phyloP scores from a whole-genome alignment of 2,888 invertebrate genomes.

The Phortica okadai region DNA sequence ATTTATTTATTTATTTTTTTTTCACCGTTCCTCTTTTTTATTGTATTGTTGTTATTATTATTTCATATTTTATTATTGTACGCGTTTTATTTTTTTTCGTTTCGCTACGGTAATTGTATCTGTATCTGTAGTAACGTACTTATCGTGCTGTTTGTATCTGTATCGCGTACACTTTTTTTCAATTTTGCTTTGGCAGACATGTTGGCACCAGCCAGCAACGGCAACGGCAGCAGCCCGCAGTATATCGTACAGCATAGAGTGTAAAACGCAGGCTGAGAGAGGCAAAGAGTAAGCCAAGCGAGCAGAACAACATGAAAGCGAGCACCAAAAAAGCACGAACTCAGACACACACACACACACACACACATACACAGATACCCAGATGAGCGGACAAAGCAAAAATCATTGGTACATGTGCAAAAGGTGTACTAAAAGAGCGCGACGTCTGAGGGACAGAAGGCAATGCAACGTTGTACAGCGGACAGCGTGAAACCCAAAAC shows the following conservation, averaged over 20 bases:
- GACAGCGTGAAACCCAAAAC: slow-evolving; percentile 17
- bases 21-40: slow-evolving; percentile 1
- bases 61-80: slow-evolving; percentile 17
- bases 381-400: not conserved
- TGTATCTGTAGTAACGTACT: slow-evolving; percentile 13
- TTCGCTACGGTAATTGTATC: slow-evolving; percentile 30
- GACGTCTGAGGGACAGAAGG: not conserved
- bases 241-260: not conserved
- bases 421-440: not conserved
- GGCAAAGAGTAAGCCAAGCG: not conserved
- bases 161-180: slow-evolving; percentile 28
- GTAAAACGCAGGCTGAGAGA: not conserved
- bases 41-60: slow-evolving; percentile 1
- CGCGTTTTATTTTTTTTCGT: slow-evolving; percentile 13
- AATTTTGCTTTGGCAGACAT: slow-evolving; percentile 33
- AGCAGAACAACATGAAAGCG: slow-evolving; percentile 22
- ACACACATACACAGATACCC: not conserved
- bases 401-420: not conserved
- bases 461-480: not conserved
- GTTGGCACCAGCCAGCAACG: slow-evolving; percentile 28
- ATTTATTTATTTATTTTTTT: not conserved
- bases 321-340: slow-evolving; percentile 7
- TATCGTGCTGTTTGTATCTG: slow-evolving; percentile 28
- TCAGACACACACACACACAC: not conserved
- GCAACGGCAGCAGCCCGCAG: not conserved